Base-by-base conservation (phyloP, 2,797 vertebrate genomes). In the Otolemur crassicaudatus region DNA sequence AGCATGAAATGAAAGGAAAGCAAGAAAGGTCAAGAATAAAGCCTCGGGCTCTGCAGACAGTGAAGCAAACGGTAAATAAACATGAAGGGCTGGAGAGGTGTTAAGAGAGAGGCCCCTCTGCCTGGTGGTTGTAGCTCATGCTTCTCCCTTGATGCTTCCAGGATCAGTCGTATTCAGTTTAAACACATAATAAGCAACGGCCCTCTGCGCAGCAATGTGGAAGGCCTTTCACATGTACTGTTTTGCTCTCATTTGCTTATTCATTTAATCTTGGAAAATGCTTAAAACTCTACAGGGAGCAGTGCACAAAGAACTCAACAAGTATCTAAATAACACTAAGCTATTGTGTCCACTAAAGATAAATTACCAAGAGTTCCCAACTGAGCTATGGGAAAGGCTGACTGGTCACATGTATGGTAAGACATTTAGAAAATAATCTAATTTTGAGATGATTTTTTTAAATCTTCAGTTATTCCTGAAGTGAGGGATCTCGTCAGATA, bases 381-480 rank as follows among this genome's bases (percentile, higher is more conserved):
- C 46, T 73, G 80, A 81, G 3, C 43, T 27, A 49, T 0, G 29
- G 40, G 31, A 73, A 69, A 82, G 23, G 34, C 31, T 80, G 43
- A 69, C 23, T 25, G 12, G 7, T 5, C 12, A 67, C 25, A 60
- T 31, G 65, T 12, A 53, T 43, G n/a, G 43, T 34, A 63, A 87
- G 20, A 46, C 3, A 72, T 22, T 87, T 31, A 88, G n/a, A 22
- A 87, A 87, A 61, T n/a, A 70, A 58, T 40, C 40, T 87, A 49
- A 43, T 77, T 88, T 88, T 49, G 37, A 94, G 58, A 94, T 7
- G 53, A 25, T 8, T 80, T n/a, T n/a, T 37, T 90, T 76, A 85
- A 72, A 23, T 88, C 46, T 95, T 46, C 6, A 58, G 4, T 53
- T 75, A 75, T 10, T 7, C 69, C 19, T 40, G 14, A n/a, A 27